These are phyloP conservation scores for Pocillopora damicornis DNA, from an alignment of 64 coral and sea anemone genomes.

Conservation along the genomic window DNA sequence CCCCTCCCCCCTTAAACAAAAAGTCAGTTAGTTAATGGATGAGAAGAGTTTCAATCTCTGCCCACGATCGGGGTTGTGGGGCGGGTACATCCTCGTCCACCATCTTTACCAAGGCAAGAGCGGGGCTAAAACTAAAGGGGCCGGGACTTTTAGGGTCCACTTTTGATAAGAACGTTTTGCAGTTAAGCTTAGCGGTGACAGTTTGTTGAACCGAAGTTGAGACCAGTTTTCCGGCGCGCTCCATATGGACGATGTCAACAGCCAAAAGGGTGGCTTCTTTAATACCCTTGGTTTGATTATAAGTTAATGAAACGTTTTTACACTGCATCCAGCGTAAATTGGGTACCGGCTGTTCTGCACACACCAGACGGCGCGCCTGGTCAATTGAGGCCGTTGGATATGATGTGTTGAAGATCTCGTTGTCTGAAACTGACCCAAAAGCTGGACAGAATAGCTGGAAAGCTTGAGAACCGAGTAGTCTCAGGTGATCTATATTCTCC, in stretches of 20 bases:
- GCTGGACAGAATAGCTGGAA: constrained; percentile 41
- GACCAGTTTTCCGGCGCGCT: constrained; percentile 19
- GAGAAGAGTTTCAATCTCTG: constrained; percentile 24
- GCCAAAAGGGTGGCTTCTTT: constrained; percentile 11
- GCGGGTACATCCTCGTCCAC: constrained; percentile 24
- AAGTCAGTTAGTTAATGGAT: background rate
- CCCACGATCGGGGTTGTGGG: constrained; percentile 32
- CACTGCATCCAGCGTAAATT: constrained; percentile 20
- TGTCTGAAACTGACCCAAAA: constrained; percentile 16
- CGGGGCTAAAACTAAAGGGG: background rate
- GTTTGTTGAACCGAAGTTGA: constrained; percentile 35
- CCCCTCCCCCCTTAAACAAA: background rate
- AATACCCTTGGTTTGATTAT: constrained; percentile 7
- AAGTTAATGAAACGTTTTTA: constrained; percentile 11
- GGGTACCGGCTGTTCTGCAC: background rate
- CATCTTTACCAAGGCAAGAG: constrained; percentile 27
- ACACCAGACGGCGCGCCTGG: constrained; percentile 5
- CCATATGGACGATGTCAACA: constrained; percentile 21
- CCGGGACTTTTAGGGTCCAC: constrained; percentile 8
- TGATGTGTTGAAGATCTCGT: background rate
- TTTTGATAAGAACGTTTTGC: constrained; percentile 11
- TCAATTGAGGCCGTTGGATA: constrained; percentile 8
- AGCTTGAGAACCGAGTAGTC: background rate
- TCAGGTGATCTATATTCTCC: constrained; percentile 20
- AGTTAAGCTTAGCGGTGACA: constrained; percentile 32